Percentiles rank a stretch among this genome's conserved stretches.
Evolutionary conservation across 2,113 vertebrate genomes (phyloP).

Genomic region (Pluvialis apricaria): DNA sequence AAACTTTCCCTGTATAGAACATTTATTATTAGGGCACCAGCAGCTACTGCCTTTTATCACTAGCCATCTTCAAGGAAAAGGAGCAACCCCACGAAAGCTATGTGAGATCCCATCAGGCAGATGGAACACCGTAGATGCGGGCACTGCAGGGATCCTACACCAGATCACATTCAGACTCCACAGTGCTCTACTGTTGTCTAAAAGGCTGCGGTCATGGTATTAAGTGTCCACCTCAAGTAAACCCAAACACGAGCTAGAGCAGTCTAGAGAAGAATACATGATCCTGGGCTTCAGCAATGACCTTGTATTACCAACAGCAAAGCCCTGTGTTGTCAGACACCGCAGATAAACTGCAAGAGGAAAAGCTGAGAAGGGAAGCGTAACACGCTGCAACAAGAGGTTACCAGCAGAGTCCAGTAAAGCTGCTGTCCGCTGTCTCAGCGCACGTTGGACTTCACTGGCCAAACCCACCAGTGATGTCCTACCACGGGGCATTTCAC

Average conservation of each 20-base stretch:
- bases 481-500: rapidly evolving
- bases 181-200: background rate
- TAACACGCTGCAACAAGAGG: background rate
- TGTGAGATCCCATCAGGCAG: rapidly evolving
- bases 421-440: background rate
- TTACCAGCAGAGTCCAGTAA: background rate
- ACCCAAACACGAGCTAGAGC: background rate
- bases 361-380: background rate
- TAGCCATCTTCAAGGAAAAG: background rate
- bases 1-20: background rate
- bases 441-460: background rate
- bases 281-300: background rate
- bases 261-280: background rate
- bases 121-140: background rate
- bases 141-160: background rate
- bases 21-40: too few species aligned
- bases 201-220: background rate
- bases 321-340: background rate
- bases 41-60: background rate
- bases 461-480: background rate
- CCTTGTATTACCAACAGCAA: background rate
- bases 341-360: background rate
- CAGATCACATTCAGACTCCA: background rate
- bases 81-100: background rate
- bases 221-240: background rate